phyloP scores from a whole-genome alignment of 1,140 invertebrate genomes.

The Acromyrmex charruanus region DNA sequence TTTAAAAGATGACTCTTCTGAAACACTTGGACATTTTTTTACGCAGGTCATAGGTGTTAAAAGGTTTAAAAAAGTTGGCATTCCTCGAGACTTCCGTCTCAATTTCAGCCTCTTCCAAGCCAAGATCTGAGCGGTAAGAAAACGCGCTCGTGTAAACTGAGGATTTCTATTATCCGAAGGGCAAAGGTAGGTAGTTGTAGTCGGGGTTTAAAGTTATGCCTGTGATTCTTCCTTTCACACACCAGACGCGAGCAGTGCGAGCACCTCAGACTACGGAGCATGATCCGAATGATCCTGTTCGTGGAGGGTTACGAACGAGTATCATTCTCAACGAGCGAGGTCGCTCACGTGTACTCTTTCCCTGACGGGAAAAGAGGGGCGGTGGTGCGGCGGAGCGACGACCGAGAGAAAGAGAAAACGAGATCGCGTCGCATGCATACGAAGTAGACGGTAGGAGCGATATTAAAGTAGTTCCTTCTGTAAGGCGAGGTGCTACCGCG shows the following conservation, averaged over 20 bases:
- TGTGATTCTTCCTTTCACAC: conserved; percentile 49
- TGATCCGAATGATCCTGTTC: conserved; percentile 63
- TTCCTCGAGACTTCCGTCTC: conserved; percentile 24
- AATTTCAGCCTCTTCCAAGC: conserved; percentile 23
- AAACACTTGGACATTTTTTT: background rate
- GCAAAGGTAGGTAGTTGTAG: conserved; percentile 47
- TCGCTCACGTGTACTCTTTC: conserved; percentile 49
- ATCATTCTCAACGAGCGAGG: conserved; percentile 44
- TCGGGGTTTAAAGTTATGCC: conserved; percentile 57
- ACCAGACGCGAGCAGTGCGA: conserved; percentile 33
- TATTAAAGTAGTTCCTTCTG: conserved; percentile 74
- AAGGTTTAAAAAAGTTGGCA: conserved; percentile 19
- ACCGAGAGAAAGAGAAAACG: conserved; percentile 49
- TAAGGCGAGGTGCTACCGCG: conserved; percentile 52
- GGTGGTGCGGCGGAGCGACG: background rate
- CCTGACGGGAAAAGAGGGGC: background rate
- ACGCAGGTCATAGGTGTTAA: background rate
- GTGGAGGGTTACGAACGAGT: conserved; percentile 65
- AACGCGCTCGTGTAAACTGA: conserved; percentile 6
- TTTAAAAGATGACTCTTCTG: background rate
- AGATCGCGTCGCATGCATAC: conserved; percentile 68
- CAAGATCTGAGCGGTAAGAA: background rate
- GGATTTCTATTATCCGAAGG: conserved; percentile 54
- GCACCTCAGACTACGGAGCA: conserved; percentile 33
- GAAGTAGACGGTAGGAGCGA: conserved; percentile 68